Conservation (phyloP, 2,113 vertebrate genomes). For the Emydocephalus ijimae region DNA sequence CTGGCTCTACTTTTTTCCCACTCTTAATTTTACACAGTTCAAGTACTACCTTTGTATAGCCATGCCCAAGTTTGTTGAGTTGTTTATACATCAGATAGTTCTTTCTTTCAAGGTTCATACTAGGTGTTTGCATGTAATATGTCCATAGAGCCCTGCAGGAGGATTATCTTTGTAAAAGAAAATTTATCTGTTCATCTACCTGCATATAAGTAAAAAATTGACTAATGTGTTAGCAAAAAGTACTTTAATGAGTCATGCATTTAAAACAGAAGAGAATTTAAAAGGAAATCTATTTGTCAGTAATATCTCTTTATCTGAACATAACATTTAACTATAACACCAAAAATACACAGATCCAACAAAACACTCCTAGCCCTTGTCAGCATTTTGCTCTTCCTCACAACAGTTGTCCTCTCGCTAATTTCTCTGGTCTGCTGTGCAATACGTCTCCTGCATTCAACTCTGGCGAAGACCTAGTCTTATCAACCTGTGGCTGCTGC, state of each 20-base stretch:
- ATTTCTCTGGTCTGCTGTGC: neutral
- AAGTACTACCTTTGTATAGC: neutral
- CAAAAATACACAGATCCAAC: neutral
- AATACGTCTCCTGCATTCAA: neutral
- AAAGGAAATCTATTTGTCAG: neutral
- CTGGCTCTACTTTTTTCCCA: neutral
- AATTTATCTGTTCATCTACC: neutral
- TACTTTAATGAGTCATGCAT: neutral
- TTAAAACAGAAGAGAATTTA: neutral
- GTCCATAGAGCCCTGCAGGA: neutral
- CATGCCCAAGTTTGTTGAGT: neutral
- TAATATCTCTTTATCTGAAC: neutral
- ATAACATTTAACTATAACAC: neutral
- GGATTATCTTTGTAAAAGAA: neutral
- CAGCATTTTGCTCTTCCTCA: neutral
- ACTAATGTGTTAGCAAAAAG: neutral
- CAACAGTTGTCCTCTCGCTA: neutral
- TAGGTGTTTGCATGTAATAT: neutral
- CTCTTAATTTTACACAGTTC: neutral
- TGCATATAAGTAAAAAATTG: neutral
- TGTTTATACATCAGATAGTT: neutral
- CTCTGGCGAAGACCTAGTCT: neutral
- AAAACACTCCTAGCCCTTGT: neutral
- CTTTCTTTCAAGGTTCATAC: neutral
- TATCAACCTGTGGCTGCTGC: too few relatives aligned